A percentile compares a stretch with the other conserved stretches of the same genome.
These are phyloP conservation scores for Cephalotes varians DNA, from an alignment of 2,888 invertebrate genomes.

Conservation along the genomic window DNA sequence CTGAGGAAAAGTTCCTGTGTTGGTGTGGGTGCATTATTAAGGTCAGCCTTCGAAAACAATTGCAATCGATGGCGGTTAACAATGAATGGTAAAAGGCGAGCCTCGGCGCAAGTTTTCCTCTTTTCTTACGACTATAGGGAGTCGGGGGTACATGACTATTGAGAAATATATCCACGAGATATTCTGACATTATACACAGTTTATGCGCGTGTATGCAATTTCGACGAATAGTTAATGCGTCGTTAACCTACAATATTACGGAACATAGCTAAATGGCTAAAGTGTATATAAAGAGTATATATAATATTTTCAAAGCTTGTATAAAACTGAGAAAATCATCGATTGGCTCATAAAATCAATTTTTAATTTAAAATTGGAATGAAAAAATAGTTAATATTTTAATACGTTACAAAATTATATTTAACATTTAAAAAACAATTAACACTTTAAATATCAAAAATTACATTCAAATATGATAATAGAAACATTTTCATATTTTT, in stretches of 20 bases:
- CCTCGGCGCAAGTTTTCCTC: neutral
- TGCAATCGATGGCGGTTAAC: conserved; percentile 43
- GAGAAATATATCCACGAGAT: neutral
- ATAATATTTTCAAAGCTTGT: neutral
- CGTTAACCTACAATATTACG: neutral
- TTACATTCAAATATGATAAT: neutral
- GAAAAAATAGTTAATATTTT: neutral
- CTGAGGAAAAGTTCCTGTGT: conserved; percentile 22
- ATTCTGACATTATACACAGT: neutral
- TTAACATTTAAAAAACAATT: neutral
- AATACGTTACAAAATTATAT: neutral
- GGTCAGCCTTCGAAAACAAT: conserved; percentile 42
- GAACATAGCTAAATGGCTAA: neutral
- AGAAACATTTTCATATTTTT: neutral
- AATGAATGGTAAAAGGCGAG: conserved; percentile 35
- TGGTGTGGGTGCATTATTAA: conserved; percentile 47
- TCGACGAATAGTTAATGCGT: neutral
- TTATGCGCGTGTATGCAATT: neutral
- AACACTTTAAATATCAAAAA: neutral
- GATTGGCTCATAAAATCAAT: neutral
- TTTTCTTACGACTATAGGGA: conserved; percentile 6
- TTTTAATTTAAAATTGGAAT: neutral
- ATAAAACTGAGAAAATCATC: neutral
- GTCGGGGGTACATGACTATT: neutral
- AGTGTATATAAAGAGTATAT: neutral